Evolutionary conservation across 2,113 vertebrate species (phyloP), one percentile per base, ranked within the genome.

Genomic region (Arvicanthis niloticus): DNA sequence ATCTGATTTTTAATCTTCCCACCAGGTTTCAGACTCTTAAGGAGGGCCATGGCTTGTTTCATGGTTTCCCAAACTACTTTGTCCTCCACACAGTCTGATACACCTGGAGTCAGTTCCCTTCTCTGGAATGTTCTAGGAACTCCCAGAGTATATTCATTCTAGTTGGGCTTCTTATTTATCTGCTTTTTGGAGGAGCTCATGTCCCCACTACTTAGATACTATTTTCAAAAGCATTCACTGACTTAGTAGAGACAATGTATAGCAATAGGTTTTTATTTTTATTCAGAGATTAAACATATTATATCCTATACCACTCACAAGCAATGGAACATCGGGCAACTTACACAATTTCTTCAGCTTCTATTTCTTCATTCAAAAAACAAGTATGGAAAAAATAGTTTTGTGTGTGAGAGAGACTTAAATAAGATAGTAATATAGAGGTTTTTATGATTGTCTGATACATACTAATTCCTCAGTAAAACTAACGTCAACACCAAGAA

Each of bases 341-440:
- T 40, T 58, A 65, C 1, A 0, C 15, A 65, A 78, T 5, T 88
- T 88, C n/a, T 65, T 76, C 37, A 76, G 29, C 67, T 72, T 86
- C 37, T 65, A 10, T 75, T 90, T 82, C 45, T 93, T 87, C 42
- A 87, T 89, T 77, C 94, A 48, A n/a, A 85, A 91, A 73, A 86
- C 40, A 26, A 21, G 11, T 26, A 82, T 72, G 16, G 53, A 40
- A 76, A 51, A 86, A 51, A 26, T 80, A 62, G 37, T 56, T 75
- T 89, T 89, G 15, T 78, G 21, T 70, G 7, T 12, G 7, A 40
- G 48, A 40, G 48, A 93, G 34, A 76, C 80, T 81, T 81, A 92
- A 96, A 60, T 7, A 67, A 82, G 19, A 58, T 86, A 95, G 76
- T 81, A 82, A 77, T 56, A 34, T 34, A 67, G 48, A 88, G 24